phyloP scores from a whole-genome alignment of 2,888 invertebrate genomes.

The Mesoligia furuncula region DNA sequence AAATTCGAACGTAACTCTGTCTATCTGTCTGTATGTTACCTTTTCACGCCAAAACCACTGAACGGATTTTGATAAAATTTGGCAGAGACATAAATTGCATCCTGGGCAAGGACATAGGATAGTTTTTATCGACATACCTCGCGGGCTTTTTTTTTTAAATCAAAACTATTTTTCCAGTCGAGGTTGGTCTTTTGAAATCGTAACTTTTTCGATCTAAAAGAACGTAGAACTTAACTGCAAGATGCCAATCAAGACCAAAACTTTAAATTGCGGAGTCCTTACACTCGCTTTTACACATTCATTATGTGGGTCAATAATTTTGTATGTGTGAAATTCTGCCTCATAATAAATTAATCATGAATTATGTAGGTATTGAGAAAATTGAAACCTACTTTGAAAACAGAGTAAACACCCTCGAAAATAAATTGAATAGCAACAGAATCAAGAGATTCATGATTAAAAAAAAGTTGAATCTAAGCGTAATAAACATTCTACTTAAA shows the following conservation, averaged over 20 bases:
- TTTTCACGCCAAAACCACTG: too few species aligned
- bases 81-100: too few species aligned
- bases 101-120: too few species aligned
- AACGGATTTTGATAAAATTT: too few species aligned
- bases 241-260: background rate
- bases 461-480: conserved; percentile 17
- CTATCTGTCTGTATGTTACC: too few species aligned
- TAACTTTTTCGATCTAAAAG: background rate
- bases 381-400: background rate
- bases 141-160: too few species aligned
- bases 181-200: background rate
- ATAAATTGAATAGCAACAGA: background rate
- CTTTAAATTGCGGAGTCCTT: background rate
- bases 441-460: background rate
- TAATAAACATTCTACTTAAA: conserved; percentile 47
- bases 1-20: too few species aligned
- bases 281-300: background rate
- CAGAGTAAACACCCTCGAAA: background rate
- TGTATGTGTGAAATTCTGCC: background rate
- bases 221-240: background rate
- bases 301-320: background rate
- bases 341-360: background rate
- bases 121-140: too few species aligned
- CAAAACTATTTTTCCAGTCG: background rate
- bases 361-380: background rate